Evolutionary conservation across 2,797 vertebrate genomes (phyloP), one percentile per base, ranked within the genome.

Genomic region (Crax fasciolata): DNA sequence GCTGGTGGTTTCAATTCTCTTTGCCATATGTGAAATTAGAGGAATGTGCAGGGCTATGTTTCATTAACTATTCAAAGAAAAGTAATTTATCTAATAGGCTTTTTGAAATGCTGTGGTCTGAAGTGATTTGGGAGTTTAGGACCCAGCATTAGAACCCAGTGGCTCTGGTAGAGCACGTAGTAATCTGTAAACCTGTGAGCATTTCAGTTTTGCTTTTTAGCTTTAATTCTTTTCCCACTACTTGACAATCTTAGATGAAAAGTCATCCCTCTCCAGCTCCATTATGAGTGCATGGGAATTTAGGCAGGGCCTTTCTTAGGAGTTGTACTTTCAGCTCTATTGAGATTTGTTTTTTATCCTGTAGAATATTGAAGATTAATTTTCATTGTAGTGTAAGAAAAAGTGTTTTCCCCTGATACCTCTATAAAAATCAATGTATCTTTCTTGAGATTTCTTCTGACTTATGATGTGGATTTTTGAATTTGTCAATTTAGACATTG

Each of bases 331-430:
- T 89, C 59, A 94, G 66, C 15, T 85, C 32, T 63, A 44, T 38
- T 52, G 65, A 65, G 68, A n/a, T 54, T 74, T 78, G 89, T 24
- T 23, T 92, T 89, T 89, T 8, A 78, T 46, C 16, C 41, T 18
- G 75, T 85, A 54, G 91, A 87, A 89, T 87, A 87, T 76, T 92
- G 86, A 85, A 78, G 80, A 67, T 87, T 90, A 41, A 76, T 84
- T 95, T 93, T 76, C 55, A 41, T 79, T 66, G 48, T 17, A 63
- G 51, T 25, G n/a, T 65, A 48, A 83, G 30, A 51, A 83, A 87
- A 96, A 59, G 57, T 74, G 17, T 6, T 76, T 92, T 85, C 51
- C 9, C 13, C 49, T 24, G 28, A 76, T 2, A 72, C 32, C 39
- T 73, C 35, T 51, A 11, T 54, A 82, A 84, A 94, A 94, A 89